Base-by-base conservation (phyloP, 2,797 vertebrate species). In the Potorous gilbertii region DNA sequence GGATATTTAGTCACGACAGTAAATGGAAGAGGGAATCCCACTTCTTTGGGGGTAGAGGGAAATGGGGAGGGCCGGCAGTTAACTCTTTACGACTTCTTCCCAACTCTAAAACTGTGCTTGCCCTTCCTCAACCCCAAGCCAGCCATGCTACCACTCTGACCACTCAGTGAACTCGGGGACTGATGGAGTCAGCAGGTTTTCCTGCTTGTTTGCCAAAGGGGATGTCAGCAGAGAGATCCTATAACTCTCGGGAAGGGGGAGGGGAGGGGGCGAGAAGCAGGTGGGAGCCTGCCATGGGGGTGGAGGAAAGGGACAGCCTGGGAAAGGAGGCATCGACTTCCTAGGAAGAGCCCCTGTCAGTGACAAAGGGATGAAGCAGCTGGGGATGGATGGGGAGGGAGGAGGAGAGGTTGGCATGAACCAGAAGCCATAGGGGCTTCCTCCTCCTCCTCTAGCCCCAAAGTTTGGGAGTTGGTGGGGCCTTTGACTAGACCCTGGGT, bases 161-260 rank as follows among this genome's bases (percentile, higher is more conserved):
- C 98, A 97, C 91, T 66, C 97, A 34, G 27, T 97, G 98, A 98
- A 97, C 96, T 95, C 54, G 59, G 97, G 95, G 90, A 94, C 97
- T 98, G 98, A 90, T 96, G 96, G 97, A 95, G 96, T 95, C 96
- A 54, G 96, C 90, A n/a, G 92, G 96, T 92, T 90, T 96, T 97
- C 97, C 90, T 5, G 95, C 94, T 81, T 34, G 93, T 95, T 90
- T 97, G 97, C 98, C 97, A 98, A 97, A 55, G 90, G 1, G n/a
- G 96, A 96, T 96, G 91, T 96, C 98, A 96, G 97, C 95, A 66
- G 0, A 0, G 52, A 93, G 94, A 62, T 56, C 18, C 46, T 31
- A 50, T 87, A 13, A 87, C 18, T 95, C 93, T 0, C 27, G 54
- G 89, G 89, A 40, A 0, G 59, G 1, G 89, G 54, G 90, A 90